Conservation (phyloP, 2,797 vertebrate species). For the Peromyscus aztecus region DNA sequence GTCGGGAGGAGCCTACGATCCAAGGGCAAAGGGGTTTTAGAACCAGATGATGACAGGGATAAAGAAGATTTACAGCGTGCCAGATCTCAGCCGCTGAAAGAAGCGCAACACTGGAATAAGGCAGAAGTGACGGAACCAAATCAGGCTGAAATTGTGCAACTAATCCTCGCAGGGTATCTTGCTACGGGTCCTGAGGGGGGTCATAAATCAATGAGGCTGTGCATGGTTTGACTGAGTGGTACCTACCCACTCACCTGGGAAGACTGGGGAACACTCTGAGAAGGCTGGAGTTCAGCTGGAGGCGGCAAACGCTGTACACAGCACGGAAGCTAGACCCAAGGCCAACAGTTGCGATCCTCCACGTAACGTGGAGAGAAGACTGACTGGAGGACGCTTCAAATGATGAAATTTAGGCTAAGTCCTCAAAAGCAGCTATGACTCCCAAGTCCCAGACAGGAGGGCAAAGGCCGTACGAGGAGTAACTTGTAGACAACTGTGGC, state of each 20-base stretch:
- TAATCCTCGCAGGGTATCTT: not conserved
- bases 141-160: not conserved
- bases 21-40: conserved; percentile 2
- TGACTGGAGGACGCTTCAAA: not conserved
- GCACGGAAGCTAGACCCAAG: not conserved
- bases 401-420: not conserved
- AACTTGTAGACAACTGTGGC: accelerated
- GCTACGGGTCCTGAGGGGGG: not conserved
- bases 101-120: not conserved
- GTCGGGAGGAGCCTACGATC: not conserved
- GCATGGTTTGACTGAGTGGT: not conserved
- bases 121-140: not conserved
- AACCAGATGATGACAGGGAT: conserved; percentile 9
- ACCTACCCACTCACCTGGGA: not conserved
- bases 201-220: not conserved
- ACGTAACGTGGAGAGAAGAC: not conserved
- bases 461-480: not conserved
- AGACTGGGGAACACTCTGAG: conserved; percentile 19
- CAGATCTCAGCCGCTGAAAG: conserved; percentile 28
- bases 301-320: too few relatives aligned
- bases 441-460: not conserved
- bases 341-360: not conserved
- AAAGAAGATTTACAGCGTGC: not conserved
- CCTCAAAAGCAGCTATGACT: not conserved
- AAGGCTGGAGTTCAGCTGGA: not conserved